Evolutionary conservation across 2,797 vertebrate species (phyloP), one percentile per base, ranked within the genome.

Genomic region (Spinus olivaceus): DNA sequence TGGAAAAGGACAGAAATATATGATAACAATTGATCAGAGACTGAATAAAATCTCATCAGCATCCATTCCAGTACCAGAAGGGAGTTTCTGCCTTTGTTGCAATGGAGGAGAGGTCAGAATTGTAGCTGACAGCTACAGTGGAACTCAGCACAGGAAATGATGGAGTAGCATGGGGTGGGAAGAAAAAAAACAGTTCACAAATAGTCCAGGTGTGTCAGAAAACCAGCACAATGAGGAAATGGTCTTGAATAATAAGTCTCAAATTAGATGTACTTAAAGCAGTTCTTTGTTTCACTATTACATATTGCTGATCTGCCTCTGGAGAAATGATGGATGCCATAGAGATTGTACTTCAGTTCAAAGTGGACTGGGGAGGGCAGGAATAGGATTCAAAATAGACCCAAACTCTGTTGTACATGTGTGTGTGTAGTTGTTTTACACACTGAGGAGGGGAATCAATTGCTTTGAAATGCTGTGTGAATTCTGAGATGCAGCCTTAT

Each of bases 1-100:
- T 35, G 33, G 83, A 39, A 87, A 73, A 85, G 60, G 93, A 90
- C 92, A 91, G 76, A 88, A 73, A 94, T 91, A 16, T 50, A 86
- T 56, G 80, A 70, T 92, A 76, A 88, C 78, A 89, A 66, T 74
- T 82, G 92, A 74, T 88, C 57, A 35, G 57, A 69, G 78, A 41
- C 57, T 65, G 5, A 64, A 8, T 72, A 30, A 8, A 79, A 69
- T 37, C 72, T 86, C 78, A 59, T 50, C 49, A 49, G 64, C 42
- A 82, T 25, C 89, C 8, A 0, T 37, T 35, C 4, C n/a, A 32
- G 42, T 33, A 51, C 35, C 64, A 85, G 81, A 51, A 80, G 83
- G 81, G 60, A 89, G 28, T 19, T 69, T 74, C 30, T 92, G 78
- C 46, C 74, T 87, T 60, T 39, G 9, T 50, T 67, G 74, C 39